These are phyloP conservation scores for Colaptes auratus DNA, from an alignment of 2,113 vertebrate species.

Conservation along the genomic window DNA sequence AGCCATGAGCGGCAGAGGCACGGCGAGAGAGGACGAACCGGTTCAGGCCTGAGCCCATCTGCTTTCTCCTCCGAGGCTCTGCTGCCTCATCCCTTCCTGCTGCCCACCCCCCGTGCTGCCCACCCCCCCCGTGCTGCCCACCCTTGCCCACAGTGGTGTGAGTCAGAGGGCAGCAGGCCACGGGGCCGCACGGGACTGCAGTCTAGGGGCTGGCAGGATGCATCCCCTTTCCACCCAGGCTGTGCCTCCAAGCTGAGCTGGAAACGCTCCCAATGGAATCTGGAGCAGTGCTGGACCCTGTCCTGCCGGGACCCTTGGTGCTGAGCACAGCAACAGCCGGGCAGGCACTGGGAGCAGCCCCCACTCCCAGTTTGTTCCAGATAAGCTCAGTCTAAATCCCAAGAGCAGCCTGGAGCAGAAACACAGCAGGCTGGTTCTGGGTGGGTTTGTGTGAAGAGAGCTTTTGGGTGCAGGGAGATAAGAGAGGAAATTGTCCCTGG, in stretches of 20 bases:
- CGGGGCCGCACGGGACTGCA: background rate
- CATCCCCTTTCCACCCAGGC: accelerated
- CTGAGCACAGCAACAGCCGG: background rate
- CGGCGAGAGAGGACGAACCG: slow-evolving; percentile 26
- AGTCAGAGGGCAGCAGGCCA: background rate
- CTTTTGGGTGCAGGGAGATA: accelerated
- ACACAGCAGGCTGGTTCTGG: accelerated
- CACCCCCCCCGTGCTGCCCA: background rate
- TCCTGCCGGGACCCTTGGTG: background rate
- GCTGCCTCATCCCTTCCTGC: background rate
- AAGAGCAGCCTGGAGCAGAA: background rate
- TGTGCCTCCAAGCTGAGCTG: background rate
- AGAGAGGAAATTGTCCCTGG: background rate
- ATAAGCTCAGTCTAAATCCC: background rate
- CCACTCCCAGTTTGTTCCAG: accelerated
- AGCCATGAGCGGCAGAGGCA: background rate
- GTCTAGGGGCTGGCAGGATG: background rate
- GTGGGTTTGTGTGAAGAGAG: background rate
- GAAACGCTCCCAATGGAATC: accelerated
- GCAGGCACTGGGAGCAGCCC: background rate
- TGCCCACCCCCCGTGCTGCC: slow-evolving; percentile 32
- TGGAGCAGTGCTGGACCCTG: background rate
- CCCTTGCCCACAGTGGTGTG: background rate
- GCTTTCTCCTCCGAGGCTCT: background rate
- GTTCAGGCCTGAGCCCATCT: slow-evolving; percentile 33